A percentile compares a stretch with the other conserved stretches of the same genome.
These are phyloP conservation scores for Elmis aenea DNA, from an alignment of 2,888 invertebrate genomes.

Conservation along the genomic window DNA sequence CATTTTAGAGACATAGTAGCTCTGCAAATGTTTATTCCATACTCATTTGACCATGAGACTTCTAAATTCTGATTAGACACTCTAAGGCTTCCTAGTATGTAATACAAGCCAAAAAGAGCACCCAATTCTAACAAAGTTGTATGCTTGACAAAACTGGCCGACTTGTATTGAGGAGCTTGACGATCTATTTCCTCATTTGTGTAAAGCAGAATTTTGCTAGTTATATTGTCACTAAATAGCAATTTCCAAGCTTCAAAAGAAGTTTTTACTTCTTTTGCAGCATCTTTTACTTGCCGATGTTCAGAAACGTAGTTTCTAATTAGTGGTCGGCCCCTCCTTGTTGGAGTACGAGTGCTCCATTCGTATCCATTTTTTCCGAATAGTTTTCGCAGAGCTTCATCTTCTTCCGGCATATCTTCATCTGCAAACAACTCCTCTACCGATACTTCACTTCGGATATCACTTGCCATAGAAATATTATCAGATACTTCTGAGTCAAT, in stretches of 20 bases:
- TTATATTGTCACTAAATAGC: slow-evolving; percentile 12
- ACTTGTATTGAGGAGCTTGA: neutral
- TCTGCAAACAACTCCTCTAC: slow-evolving; percentile 1
- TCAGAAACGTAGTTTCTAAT: neutral
- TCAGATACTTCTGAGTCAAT: too few species aligned
- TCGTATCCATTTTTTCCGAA: neutral
- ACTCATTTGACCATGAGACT: slow-evolving; percentile 13
- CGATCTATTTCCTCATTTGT: slow-evolving; percentile 15
- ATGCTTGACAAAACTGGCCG: too few species aligned
- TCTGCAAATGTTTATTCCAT: slow-evolving; percentile 16
- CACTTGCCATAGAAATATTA: too few species aligned
- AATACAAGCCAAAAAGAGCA: too few species aligned
- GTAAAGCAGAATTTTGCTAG: slow-evolving; percentile 8
- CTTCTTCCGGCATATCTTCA: slow-evolving; percentile 4
- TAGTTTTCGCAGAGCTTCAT: slow-evolving; percentile 2
- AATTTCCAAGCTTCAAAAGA: slow-evolving; percentile 11
- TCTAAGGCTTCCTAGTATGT: too few species aligned
- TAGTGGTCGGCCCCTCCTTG: neutral
- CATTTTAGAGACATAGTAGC: slow-evolving; percentile 17
- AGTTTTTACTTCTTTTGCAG: slow-evolving; percentile 10
- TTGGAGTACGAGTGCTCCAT: neutral
- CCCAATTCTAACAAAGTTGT: neutral
- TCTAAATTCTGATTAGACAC: slow-evolving; percentile 11
- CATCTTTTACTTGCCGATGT: too few species aligned
- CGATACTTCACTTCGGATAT: too few species aligned